These are phyloP conservation scores for Trematomus loennbergii DNA, from an alignment of 2,113 vertebrate species.

Conservation along the genomic window DNA sequence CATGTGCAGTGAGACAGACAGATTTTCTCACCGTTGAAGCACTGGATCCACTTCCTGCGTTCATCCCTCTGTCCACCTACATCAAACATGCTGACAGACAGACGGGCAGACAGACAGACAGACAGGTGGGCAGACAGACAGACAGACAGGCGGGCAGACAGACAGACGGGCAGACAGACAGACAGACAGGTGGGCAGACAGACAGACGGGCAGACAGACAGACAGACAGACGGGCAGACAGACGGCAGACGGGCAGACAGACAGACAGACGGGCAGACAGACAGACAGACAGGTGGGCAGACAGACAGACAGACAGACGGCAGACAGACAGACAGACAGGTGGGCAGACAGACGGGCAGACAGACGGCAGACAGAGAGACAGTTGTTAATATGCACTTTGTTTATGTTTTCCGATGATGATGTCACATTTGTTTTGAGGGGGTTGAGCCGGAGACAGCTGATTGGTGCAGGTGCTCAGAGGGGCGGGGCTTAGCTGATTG, in stretches of 20 bases:
- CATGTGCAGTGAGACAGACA: too few species aligned
- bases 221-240: too few species aligned
- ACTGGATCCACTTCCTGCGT: conserved; percentile 99
- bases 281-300: neutral
- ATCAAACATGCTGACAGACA: conserved; percentile 93
- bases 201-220: conserved; percentile 92
- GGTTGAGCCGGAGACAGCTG: too few species aligned
- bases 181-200: neutral
- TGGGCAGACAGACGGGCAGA: neutral
- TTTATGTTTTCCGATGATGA: neutral
- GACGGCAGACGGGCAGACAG: too few species aligned
- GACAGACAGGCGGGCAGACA: neutral
- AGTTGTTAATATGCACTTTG: neutral
- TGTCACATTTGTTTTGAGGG: too few species aligned
- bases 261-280: conserved; percentile 11
- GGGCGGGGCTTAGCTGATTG: too few species aligned
- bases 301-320: neutral
- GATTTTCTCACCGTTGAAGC: conserved; percentile 92
- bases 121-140: too few species aligned
- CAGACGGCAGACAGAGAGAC: neutral
- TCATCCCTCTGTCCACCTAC: conserved; percentile 98
- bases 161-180: neutral
- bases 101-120: neutral
- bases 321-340: conserved; percentile 19
- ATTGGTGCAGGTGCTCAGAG: too few species aligned